Base-by-base conservation (phyloP, 2,797 vertebrate species). In the Sylvilagus floridanus region DNA sequence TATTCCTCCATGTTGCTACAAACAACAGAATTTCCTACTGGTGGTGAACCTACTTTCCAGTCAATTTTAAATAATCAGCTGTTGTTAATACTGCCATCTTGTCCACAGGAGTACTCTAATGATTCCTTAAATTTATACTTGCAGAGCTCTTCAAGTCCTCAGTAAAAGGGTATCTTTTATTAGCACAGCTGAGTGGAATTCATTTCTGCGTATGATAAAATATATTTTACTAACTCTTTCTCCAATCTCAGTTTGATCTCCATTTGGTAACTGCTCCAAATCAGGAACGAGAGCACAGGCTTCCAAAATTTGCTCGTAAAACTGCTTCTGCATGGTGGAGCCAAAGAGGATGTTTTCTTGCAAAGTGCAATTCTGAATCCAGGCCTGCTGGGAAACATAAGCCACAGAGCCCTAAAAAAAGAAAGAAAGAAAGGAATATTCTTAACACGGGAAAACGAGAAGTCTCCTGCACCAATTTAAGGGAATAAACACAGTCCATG, bases 281-380 rank as follows among this genome's bases (percentile, higher is more conserved):
- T 98, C 97, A 6, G 98, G 97, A 47, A 98, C 84, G 54, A 98
- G 96, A 76, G 93, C 96, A 54, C 98, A 98, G 26, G 97, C 97
- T 75, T 98, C 97, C 79, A 98, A 96, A 78, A 98, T 93, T 42
- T 66, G 60, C 72, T 98, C 30, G 0, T 98, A 98, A 93, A 95
- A 93, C 4, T 86, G 37, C 37, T 90, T 97, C 52, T 98, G 95
- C 75, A 97, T 94, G 76, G 30, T 4, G 24, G 95, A 96, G 72
- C 97, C 97, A 85, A 98, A 98, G 17, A 98, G 96, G 92, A 97
- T 97, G 91, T 98, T 98, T 89, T 98, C 97, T 75, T 98, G 96
- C 54, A 98, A 97, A 91, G 83, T 97, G 47, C 92, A 95, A 96
- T 98, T 98, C 90, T 98, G 97, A 96, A 98, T 98, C 97, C 98